Base-by-base conservation (phyloP, 1,140 invertebrate species). In the Bombus sylvicola region DNA sequence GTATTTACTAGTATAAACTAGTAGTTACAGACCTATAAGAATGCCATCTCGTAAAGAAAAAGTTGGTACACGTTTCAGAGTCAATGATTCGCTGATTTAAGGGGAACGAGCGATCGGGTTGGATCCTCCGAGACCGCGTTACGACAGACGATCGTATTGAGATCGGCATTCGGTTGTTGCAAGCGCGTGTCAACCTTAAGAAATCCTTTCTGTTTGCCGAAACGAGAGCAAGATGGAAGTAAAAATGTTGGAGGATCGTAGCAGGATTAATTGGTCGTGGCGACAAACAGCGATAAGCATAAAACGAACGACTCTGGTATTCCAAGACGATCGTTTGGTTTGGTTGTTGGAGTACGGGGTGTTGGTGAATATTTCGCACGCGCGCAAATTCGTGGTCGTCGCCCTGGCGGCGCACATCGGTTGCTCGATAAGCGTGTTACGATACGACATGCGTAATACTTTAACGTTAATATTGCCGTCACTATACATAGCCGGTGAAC, bases 401-500 rank as follows among this genome's bases (percentile, higher is more conserved):
- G 71, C 43, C 84, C 66, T 1, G 68, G 5, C 22, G 31, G 2
- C 68, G 43, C 39, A 43, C 39, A n/a, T 72, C 39, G 39, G 41
- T 39, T 34, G 47, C 53, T 28, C n/a, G 57, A 31, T 73, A 73
- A 59, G 22, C 72, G 78, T 47, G 74, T 76, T 77, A 10, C 62
- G 71, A 89, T 69, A 68, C 77, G 76, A 59, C 78, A 59, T 86
- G 87, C 83, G 89, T 90, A 87, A 88, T 87, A 90, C 90, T 88
- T 91, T 87, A 88, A 90, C 87, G 83, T 90, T 88, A 90, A 88
- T 90, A 80, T 88, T 81, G 81, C 86, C 81, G 87, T 94, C 93
- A 93, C 90, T 94, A 92, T 94, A 91, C 92, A 94, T 94, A 94
- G 93, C 88, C 91, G 88, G 92, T 86, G 92, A 94, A 94, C 93